These are phyloP conservation scores for Actinostola sp. DNA, from an alignment of 92 coral and sea anemone genomes.

Conservation along the genomic window DNA sequence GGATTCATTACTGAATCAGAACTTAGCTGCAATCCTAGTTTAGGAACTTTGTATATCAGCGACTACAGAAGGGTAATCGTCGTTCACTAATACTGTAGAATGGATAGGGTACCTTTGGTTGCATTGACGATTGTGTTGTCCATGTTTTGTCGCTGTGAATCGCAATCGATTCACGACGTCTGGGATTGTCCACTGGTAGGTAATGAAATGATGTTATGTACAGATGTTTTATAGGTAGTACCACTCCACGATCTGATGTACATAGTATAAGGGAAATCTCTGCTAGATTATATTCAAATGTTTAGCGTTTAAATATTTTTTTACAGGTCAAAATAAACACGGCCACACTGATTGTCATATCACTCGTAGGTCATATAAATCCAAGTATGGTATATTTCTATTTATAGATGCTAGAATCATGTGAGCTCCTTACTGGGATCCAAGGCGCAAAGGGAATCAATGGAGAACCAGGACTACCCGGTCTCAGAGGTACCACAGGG, in stretches of 20 bases:
- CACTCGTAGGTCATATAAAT: neutral
- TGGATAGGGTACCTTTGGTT: neutral
- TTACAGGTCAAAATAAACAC: too few species aligned
- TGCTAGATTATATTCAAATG: too few species aligned
- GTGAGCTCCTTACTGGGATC: conserved; percentile 70
- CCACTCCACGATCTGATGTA: too few species aligned
- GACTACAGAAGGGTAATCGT: too few species aligned
- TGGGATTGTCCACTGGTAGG: conserved; percentile 14
- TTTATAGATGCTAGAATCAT: conserved; percentile 71
- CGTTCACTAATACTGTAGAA: neutral
- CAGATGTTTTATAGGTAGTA: neutral
- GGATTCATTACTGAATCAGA: too few species aligned
- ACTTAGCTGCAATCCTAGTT: too few species aligned
- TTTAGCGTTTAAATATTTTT: too few species aligned
- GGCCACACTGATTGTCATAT: too few species aligned
- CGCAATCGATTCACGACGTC: neutral
- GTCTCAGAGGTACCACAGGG: conserved; percentile 53
- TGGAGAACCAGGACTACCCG: conserved; percentile 50
- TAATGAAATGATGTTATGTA: too few species aligned
- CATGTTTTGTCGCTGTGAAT: neutral
- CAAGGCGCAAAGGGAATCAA: conserved; percentile 60
- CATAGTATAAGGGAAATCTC: too few species aligned
- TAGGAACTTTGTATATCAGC: too few species aligned
- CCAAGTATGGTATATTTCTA: neutral
- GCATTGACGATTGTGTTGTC: neutral